Evolutionary conservation across 2,888 invertebrate genomes (phyloP).

Genomic region (Sinodicranocentrus sp.): DNA sequence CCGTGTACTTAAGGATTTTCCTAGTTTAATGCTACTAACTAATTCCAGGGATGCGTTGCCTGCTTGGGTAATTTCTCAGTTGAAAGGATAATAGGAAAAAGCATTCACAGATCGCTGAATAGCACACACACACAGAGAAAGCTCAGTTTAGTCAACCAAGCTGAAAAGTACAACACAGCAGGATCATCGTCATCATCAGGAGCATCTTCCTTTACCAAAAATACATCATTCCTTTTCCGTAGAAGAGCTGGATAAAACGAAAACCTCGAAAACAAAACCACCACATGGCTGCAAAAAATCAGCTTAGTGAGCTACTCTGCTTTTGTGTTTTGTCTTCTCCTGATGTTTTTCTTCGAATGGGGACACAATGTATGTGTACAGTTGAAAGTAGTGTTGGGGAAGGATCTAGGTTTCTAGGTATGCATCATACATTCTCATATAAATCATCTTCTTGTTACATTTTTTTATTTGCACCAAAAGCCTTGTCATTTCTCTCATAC

Average conservation of each 20-base stretch:
- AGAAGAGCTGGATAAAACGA: no score
- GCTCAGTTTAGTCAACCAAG: conserved; percentile 6
- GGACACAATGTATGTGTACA: no score
- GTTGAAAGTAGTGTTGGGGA: no score
- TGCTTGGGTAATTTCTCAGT: conserved; percentile 42
- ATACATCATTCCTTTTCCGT: no score
- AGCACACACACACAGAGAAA: background rate
- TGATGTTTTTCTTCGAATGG: no score
- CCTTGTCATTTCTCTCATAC: conserved; percentile 13
- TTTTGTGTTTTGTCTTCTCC: no score
- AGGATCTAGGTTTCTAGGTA: no score
- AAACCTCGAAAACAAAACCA: conserved; percentile 2
- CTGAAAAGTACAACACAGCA: conserved; percentile 8
- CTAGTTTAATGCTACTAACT: conserved; percentile 35
- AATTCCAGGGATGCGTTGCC: conserved; percentile 47
- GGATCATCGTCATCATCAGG: conserved; percentile 6
- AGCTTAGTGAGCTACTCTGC: background rate
- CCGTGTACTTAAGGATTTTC: conserved; percentile 9
- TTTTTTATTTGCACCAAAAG: conserved; percentile 16
- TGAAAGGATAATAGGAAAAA: conserved; percentile 50
- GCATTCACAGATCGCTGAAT: conserved; percentile 48
- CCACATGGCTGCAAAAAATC: conserved; percentile 15
- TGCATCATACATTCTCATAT: no score
- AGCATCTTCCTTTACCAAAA: no score
- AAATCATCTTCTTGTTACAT: no score